A percentile compares a stretch with the other conserved stretches of the same genome.
Conservation (phyloP, 2,113 vertebrate genomes). For the Sturnira hondurensis region DNA sequence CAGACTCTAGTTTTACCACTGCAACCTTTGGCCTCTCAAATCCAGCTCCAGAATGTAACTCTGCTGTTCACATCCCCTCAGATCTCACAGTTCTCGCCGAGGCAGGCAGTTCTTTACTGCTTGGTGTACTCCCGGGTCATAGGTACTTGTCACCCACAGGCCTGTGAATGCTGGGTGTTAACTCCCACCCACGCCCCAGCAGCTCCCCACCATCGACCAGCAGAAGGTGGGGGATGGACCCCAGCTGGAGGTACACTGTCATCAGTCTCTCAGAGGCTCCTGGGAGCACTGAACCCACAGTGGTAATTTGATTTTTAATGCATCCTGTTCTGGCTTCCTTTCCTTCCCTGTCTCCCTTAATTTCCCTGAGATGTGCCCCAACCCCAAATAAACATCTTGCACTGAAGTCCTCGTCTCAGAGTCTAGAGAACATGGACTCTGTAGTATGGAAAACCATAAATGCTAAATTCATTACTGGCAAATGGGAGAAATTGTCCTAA, state of each 20-base stretch:
- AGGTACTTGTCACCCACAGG: background rate
- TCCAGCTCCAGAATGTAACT: background rate
- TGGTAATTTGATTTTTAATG: background rate
- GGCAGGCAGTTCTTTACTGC: accelerated
- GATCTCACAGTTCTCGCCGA: background rate
- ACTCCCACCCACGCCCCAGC: accelerated
- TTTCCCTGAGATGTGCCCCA: background rate
- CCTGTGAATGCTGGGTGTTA: background rate
- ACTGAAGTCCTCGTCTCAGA: background rate
- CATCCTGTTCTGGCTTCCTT: background rate
- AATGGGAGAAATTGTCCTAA: background rate
- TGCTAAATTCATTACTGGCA: background rate
- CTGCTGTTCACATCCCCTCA: background rate
- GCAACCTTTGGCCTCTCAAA: background rate
- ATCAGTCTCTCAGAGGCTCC: background rate
- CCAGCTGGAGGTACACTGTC: background rate
- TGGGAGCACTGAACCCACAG: background rate
- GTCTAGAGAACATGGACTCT: background rate
- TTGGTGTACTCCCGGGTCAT: background rate
- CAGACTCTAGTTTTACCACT: background rate
- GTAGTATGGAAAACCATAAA: background rate
- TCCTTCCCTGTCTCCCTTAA: background rate
- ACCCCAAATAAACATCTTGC: background rate
- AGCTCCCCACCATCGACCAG: background rate
- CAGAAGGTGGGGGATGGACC: background rate